Evolutionary conservation across 2,113 vertebrate genomes (phyloP).

Genomic region (Bucco capensis): DNA sequence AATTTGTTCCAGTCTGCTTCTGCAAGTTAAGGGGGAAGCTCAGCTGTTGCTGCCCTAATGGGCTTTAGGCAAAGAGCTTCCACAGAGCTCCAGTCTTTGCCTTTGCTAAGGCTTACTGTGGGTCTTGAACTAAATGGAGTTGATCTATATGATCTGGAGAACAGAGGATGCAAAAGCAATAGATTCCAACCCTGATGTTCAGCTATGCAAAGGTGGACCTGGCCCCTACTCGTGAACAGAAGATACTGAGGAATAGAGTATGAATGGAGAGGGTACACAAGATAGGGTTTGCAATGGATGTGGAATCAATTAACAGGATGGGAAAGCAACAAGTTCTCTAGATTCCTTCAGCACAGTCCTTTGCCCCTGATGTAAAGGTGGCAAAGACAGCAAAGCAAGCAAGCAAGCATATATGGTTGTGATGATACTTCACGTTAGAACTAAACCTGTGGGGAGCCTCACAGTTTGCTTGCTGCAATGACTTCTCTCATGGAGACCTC

Average conservation of each 20-base stretch:
- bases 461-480: neutral
- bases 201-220: too few species aligned
- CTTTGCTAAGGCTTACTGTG: neutral
- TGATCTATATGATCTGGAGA: neutral
- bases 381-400: neutral
- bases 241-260: neutral
- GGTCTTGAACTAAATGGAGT: neutral
- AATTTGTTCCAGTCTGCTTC: slow-evolving; percentile 37
- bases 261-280: neutral
- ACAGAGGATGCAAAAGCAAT: neutral
- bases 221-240: neutral
- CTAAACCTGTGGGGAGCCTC: neutral
- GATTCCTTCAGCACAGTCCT: neutral
- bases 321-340: neutral
- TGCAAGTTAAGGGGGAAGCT: neutral
- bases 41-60: neutral
- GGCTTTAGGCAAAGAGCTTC: slow-evolving; percentile 18
- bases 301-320: neutral
- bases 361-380: neutral
- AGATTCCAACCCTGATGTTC: neutral
- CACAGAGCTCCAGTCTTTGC: neutral
- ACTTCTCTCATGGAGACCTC: neutral
- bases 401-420: neutral
- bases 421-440: neutral
- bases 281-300: rapidly evolving